Evolutionary conservation across 2,888 invertebrate species (phyloP).

Genomic region (Lordiphosa fenestrarum): DNA sequence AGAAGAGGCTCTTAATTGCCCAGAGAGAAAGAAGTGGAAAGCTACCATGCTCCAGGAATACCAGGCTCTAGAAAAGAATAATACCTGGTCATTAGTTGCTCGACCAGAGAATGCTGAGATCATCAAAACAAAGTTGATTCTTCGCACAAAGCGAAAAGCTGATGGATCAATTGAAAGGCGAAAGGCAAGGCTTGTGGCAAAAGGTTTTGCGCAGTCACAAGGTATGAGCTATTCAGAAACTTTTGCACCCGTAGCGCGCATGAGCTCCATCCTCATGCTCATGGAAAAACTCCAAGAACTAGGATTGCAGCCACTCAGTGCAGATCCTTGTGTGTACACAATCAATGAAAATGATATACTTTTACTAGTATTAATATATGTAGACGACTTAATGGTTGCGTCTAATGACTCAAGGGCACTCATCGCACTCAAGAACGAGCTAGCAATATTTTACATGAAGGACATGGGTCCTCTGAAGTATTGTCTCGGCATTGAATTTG

Average conservation of each 20-base stretch:
- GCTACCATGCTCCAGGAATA: slow-evolving; percentile 9
- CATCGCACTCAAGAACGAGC: not conserved
- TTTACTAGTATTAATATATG: not conserved
- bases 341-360: too few species aligned
- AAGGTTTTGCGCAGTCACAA: too few species aligned
- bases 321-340: too few species aligned
- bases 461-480: not conserved
- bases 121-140: slow-evolving; percentile 12
- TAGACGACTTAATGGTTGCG: not conserved
- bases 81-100: slow-evolving; percentile 10
- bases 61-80: slow-evolving; percentile 13
- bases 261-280: too few species aligned
- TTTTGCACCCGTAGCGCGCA: too few species aligned
- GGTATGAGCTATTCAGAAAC: too few species aligned
- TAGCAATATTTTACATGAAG: not conserved
- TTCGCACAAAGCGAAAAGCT: slow-evolving; percentile 7
- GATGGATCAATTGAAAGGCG: slow-evolving; percentile 14
- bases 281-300: too few species aligned
- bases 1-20: not conserved
- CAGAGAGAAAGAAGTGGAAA: slow-evolving; percentile 8
- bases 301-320: too few species aligned
- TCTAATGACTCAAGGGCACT: not conserved
- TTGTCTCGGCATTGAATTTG: too few species aligned
- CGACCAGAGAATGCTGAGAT: slow-evolving; percentile 7
- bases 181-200: slow-evolving; percentile 1